Evolutionary conservation across 2,888 invertebrate genomes (phyloP).

Genomic region (Nymphalis c-album): DNA sequence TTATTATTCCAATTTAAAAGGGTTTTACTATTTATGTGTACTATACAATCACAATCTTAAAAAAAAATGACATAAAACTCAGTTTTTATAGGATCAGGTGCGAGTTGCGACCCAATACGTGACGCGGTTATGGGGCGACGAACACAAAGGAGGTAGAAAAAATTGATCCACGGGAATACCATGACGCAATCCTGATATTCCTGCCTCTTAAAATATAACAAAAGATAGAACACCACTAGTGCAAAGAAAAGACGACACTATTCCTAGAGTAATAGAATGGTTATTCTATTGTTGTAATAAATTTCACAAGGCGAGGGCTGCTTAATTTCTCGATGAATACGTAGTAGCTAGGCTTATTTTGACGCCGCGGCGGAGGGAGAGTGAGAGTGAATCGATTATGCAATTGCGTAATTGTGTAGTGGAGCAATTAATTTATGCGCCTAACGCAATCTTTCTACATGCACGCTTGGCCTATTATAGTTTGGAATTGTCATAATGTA

Average conservation of each 20-base stretch:
- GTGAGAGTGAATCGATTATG: slow-evolving; percentile 42
- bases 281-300: background rate
- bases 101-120: slow-evolving; percentile 39
- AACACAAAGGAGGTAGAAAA: slow-evolving; percentile 53
- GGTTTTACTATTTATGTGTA: no score
- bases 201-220: slow-evolving; percentile 25
- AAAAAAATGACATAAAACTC: slow-evolving; percentile 14
- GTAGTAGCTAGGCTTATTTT: slow-evolving; percentile 32
- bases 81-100: slow-evolving; percentile 37
- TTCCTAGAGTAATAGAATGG: background rate
- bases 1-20: no score
- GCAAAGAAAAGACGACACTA: slow-evolving; percentile 8
- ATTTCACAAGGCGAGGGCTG: background rate
- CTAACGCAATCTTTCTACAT: slow-evolving; percentile 26
- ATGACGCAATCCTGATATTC: slow-evolving; percentile 45
- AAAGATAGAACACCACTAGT: slow-evolving; percentile 1
- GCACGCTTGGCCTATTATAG: slow-evolving; percentile 12
- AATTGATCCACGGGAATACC: slow-evolving; percentile 57
- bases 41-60: background rate
- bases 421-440: slow-evolving; percentile 38
- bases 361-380: slow-evolving; percentile 15
- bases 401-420: slow-evolving; percentile 37
- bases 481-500: background rate
- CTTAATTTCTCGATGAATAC: slow-evolving; percentile 27
- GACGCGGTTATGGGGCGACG: slow-evolving; percentile 31